These are phyloP conservation scores for Agrochola macilenta DNA, from an alignment of 2,888 invertebrate genomes.

Conservation along the genomic window DNA sequence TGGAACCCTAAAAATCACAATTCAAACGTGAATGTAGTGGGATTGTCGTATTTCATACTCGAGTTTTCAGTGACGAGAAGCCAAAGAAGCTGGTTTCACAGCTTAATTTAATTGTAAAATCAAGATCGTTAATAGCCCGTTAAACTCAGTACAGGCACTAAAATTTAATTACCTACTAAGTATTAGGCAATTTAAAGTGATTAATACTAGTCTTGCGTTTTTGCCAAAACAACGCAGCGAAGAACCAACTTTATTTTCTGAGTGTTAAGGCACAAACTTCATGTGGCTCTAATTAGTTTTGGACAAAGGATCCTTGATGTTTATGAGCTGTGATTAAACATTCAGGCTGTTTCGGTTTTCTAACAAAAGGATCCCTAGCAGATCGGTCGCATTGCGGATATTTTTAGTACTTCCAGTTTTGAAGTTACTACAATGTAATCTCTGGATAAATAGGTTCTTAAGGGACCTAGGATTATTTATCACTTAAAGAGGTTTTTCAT, in stretches of 20 bases:
- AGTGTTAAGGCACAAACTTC: conserved; percentile 39
- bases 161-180: conserved; percentile 46
- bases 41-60: neutral
- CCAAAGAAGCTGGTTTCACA: neutral
- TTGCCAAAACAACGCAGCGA: conserved; percentile 14
- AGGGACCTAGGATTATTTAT: no score
- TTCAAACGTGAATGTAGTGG: neutral
- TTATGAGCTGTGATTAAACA: conserved; percentile 62
- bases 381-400: conserved; percentile 69
- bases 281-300: conserved; percentile 53
- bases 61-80: neutral
- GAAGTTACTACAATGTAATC: neutral
- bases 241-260: conserved; percentile 45
- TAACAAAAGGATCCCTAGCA: conserved; percentile 57
- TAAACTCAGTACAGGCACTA: conserved; percentile 6
- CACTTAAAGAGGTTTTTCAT: no score
- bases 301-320: conserved; percentile 60
- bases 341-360: conserved; percentile 55
- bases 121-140: neutral
- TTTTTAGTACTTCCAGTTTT: conserved; percentile 37
- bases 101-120: conserved; percentile 6
- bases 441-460: no score
- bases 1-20: neutral
- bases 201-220: conserved; percentile 43
- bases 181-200: conserved; percentile 37